Conservation (phyloP, 2,797 vertebrate species). For the Sebastes flavidus region DNA sequence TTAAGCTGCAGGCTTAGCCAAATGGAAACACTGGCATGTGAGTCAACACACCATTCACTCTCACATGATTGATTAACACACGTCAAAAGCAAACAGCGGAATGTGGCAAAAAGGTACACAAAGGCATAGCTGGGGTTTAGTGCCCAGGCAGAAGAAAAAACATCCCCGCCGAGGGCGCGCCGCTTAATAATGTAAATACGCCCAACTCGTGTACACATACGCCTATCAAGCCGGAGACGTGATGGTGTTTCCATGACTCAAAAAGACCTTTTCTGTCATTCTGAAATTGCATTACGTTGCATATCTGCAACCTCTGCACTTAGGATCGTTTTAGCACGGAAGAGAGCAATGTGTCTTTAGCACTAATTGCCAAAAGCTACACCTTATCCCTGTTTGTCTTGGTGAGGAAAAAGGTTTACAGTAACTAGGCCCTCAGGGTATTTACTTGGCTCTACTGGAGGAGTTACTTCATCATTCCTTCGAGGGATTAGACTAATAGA, state of each 20-base stretch:
- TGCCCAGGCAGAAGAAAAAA: constrained; percentile 72
- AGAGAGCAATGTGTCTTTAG: constrained; percentile 30
- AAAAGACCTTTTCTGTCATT: constrained; percentile 27
- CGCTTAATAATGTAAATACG: constrained; percentile 77
- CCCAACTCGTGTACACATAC: constrained; percentile 60
- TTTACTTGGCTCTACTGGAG: constrained; percentile 52
- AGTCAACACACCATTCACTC: constrained; percentile 78
- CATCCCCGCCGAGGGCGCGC: constrained; percentile 65
- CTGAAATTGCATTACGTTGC: constrained; percentile 27
- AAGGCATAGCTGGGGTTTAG: constrained; percentile 80
- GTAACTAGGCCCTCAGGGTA: constrained; percentile 35
- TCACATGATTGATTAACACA: constrained; percentile 84
- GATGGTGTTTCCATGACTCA: constrained; percentile 52
- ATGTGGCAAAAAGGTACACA: constrained; percentile 83
- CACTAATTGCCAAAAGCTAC: constrained; percentile 49
- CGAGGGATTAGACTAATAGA: constrained; percentile 55
- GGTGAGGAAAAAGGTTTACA: constrained; percentile 50
- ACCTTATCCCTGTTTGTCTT: constrained; percentile 69
- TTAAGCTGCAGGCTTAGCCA: constrained; percentile 78
- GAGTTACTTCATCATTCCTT: constrained; percentile 59
- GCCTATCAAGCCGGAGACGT: constrained; percentile 48
- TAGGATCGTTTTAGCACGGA: constrained; percentile 33
- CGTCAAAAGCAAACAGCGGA: constrained; percentile 81
- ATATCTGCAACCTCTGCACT: constrained; percentile 44
- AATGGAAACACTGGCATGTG: constrained; percentile 84